Evolutionary conservation across 1,140 invertebrate species (phyloP).

Genomic region (Idris sp.): DNA sequence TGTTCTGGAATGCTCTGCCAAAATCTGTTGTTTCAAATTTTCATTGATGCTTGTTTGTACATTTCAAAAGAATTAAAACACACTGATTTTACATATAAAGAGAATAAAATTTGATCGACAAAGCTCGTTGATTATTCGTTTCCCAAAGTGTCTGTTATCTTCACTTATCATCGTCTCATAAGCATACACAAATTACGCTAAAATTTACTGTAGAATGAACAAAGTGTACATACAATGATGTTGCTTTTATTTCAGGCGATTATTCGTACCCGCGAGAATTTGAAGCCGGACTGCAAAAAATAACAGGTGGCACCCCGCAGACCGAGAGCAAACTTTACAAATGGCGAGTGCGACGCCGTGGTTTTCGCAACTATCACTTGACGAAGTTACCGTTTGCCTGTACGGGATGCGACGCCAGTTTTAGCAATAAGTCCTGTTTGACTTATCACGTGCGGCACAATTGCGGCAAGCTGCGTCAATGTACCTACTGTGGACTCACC

Average conservation of each 20-base stretch:
- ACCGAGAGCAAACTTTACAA: conserved; percentile 42
- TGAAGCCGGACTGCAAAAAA: conserved; percentile 10
- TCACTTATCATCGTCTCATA: conserved; percentile 13
- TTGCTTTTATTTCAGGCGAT: conserved; percentile 44
- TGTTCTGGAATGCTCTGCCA: conserved; percentile 12
- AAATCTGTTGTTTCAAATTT: too few relatives aligned
- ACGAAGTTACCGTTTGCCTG: conserved; percentile 55
- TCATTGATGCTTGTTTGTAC: too few relatives aligned
- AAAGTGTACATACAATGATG: conserved; percentile 7
- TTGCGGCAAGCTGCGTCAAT: conserved; percentile 68
- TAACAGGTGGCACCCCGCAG: not conserved
- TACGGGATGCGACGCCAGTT: conserved; percentile 57
- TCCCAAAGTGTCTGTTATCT: too few relatives aligned
- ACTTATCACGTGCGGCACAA: conserved; percentile 66
- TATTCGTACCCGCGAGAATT: conserved; percentile 27
- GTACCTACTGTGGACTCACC: conserved; percentile 66
- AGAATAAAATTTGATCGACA: too few relatives aligned
- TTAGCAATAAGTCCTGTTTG: conserved; percentile 62
- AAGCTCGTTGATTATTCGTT: too few relatives aligned
- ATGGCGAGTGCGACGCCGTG: conserved; percentile 26
- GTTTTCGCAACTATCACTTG: conserved; percentile 34
- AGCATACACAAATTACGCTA: too few relatives aligned
- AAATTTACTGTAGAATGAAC: not conserved
- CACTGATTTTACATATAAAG: too few relatives aligned
- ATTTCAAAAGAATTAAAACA: too few relatives aligned